Evolutionary conservation across 92 coral and sea anemone genomes (phyloP).

Genomic region (Hydrozoanthus gracilis): DNA sequence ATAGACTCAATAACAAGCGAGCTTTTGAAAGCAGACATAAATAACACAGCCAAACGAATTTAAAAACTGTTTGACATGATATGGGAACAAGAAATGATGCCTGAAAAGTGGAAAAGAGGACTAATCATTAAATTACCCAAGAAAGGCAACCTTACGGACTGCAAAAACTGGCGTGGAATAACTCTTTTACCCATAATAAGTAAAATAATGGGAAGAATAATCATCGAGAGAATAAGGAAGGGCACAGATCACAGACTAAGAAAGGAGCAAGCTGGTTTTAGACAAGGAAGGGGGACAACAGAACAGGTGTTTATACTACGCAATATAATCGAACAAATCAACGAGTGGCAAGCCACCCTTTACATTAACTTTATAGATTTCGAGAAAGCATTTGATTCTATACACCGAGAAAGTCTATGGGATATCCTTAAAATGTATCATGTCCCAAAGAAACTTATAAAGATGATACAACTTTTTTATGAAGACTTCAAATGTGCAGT

Average conservation of each 20-base stretch:
- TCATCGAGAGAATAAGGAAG: conserved; percentile 9
- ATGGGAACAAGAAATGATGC: neutral
- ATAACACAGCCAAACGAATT: neutral
- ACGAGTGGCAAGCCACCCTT: conserved; percentile 27
- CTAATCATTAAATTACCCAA: conserved; percentile 12
- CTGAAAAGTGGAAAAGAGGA: neutral
- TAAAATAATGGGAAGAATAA: conserved; percentile 15
- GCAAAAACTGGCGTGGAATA: conserved; percentile 31
- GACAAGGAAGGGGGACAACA: conserved; percentile 19
- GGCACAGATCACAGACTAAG: conserved; percentile 32
- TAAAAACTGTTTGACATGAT: neutral
- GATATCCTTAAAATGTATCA: conserved; percentile 1
- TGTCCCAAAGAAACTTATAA: conserved; percentile 9
- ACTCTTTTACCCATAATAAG: conserved; percentile 18
- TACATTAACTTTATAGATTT: conserved; percentile 33
- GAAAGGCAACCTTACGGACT: conserved; percentile 29
- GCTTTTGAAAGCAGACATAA: neutral
- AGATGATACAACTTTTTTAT: neutral
- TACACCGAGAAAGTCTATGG: conserved; percentile 41
- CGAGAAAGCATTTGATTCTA: too few relatives aligned
- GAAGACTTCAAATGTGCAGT: conserved; percentile 3
- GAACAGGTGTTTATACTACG: conserved; percentile 28
- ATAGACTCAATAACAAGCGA: neutral
- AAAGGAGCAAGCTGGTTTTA: conserved; percentile 41
- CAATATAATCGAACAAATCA: conserved; percentile 37